Base-by-base conservation (phyloP, 2,888 invertebrate genomes). In the Papilio protenor region DNA sequence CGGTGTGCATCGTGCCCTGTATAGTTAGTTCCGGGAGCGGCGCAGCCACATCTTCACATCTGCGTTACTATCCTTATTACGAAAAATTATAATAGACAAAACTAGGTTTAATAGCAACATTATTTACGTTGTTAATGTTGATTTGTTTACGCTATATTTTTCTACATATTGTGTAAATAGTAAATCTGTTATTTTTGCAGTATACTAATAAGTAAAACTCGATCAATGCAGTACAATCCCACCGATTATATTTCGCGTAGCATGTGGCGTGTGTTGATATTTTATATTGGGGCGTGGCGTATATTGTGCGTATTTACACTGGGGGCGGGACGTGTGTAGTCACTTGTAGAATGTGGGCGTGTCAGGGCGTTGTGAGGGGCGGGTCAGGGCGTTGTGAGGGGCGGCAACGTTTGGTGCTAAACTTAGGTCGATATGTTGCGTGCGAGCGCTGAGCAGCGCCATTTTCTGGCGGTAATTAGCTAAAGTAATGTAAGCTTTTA, bases 381-480 rank as follows among this genome's bases (percentile, higher is more conserved):
- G 23, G 55, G 6, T 11, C 47, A 12, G 21, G 66, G 40, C 55
- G 45, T 59, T 23, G 73, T 1, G 16, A 14, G n/a, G n/a, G 59
- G 72, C 59, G 12, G 59, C 59, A 47, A 52, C 70, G 21, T 71
- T 66, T 77, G 77, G 77, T 77, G 77, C 77, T 77, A 77, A 77
- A 55, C 27, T 73, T 69, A 49, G 40, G 64, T 57, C 66, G 77
- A 69, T 69, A 64, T 21, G 66, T 75, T 69, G 45, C 45, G 33
- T 52, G 71, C 49, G 23, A 33, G 18, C 0, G n/a, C 10, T 21
- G 57, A 27, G 27, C 27, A 18, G 18, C 33, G 64, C 18, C 10
- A 27, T 61, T 3, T 4, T n/a, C 27, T 21, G 57, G 11, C 57
- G 11, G 10, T 2, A 23, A 12, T 23, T 59, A 8, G 21, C 11